phyloP scores from a whole-genome alignment of 2,797 vertebrate genomes.

The Falco biarmicus region DNA sequence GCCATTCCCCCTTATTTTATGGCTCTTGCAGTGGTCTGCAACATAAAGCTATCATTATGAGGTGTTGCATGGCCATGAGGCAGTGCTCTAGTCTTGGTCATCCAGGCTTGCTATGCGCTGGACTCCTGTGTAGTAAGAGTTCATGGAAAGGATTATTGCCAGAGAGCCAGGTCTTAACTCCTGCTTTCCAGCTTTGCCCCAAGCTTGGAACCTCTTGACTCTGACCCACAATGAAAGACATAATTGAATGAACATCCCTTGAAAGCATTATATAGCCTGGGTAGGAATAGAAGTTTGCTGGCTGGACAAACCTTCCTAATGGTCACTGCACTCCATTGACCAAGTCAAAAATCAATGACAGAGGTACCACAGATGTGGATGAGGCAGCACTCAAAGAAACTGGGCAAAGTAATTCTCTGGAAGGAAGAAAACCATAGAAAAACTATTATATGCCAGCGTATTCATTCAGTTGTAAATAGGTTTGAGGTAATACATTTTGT shows the following conservation, averaged over 20 bases:
- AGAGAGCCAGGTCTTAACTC: background rate
- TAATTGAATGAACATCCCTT: background rate
- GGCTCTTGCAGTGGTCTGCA: background rate
- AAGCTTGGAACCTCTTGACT: background rate
- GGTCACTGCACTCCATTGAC: background rate
- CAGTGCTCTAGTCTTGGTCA: background rate
- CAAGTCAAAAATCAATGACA: background rate
- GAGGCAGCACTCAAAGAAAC: background rate
- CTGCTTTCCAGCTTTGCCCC: background rate
- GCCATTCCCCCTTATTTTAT: background rate
- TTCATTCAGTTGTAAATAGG: background rate
- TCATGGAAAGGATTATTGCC: background rate
- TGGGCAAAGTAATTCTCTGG: background rate
- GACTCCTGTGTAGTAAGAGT: background rate
- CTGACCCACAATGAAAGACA: background rate
- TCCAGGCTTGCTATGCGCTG: rapidly evolving
- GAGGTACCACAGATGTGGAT: background rate
- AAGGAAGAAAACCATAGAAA: background rate
- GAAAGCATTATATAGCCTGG: background rate
- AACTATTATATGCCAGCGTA: background rate
- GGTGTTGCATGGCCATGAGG: background rate
- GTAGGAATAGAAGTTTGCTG: background rate
- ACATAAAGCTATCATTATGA: background rate
- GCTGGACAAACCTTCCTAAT: background rate
- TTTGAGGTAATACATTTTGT: background rate